A percentile compares a stretch with the other conserved stretches of the same genome.
These are phyloP conservation scores for Rhodinocichla rosea DNA, from an alignment of 2,113 vertebrate genomes.

Conservation along the genomic window DNA sequence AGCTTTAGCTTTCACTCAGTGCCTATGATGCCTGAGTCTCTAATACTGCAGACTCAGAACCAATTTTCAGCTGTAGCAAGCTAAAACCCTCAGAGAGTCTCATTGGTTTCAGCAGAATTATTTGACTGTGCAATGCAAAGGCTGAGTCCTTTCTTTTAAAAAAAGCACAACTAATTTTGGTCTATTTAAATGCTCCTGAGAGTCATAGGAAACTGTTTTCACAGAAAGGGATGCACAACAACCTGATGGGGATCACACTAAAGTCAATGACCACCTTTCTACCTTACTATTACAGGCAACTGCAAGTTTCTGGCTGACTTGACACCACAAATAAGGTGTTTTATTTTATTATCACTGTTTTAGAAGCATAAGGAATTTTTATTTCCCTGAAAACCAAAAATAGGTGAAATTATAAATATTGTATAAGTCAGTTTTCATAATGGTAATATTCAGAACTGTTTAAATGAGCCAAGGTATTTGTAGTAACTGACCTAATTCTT, in stretches of 20 bases:
- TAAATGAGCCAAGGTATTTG: constrained; percentile 8
- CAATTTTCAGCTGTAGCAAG: not conserved
- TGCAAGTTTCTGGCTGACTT: not conserved
- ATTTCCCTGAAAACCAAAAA: not conserved
- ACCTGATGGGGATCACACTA: not conserved
- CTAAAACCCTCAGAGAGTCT: not conserved
- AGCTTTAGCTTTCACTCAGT: not conserved
- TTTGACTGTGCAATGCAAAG: not conserved
- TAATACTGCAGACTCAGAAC: not conserved
- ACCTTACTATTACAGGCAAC: not conserved
- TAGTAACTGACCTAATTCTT: constrained; percentile 11
- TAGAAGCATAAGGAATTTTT: not conserved
- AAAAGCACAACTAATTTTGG: not conserved
- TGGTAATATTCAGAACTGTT: not conserved
- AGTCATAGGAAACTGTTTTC: not conserved
- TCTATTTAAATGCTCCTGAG: not conserved
- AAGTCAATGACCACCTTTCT: not conserved
- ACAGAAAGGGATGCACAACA: not conserved
- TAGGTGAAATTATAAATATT: not conserved
- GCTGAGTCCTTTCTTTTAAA: not conserved
- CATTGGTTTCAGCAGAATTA: not conserved
- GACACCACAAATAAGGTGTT: not conserved
- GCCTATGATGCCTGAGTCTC: not conserved
- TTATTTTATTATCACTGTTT: not conserved
- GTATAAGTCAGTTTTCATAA: not conserved